Evolutionary conservation across 1,140 invertebrate genomes (phyloP).

Genomic region (Episyrphus balteatus): DNA sequence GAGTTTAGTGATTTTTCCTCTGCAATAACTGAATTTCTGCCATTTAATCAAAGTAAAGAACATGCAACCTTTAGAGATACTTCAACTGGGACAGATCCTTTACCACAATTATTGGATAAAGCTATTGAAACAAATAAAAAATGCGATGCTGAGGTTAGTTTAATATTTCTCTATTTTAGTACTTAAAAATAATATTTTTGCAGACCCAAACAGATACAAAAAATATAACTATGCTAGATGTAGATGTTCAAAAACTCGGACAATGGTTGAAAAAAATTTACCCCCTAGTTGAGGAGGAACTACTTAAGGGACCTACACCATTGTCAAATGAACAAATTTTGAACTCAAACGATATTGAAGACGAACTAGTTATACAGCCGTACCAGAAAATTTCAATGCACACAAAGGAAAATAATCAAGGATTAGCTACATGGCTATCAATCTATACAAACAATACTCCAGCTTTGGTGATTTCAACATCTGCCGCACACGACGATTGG

Average conservation of each 20-base stretch:
- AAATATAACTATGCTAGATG: neutral
- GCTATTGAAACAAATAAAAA: constrained; percentile 13
- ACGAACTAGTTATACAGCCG: constrained; percentile 20
- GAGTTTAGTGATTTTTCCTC: constrained; percentile 30
- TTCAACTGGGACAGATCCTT: constrained; percentile 25
- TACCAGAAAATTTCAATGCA: constrained; percentile 21
- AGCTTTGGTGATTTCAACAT: constrained; percentile 20
- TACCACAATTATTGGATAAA: constrained; percentile 11
- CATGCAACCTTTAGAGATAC: constrained; percentile 18
- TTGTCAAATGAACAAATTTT: constrained; percentile 7
- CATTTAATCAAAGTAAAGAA: constrained; percentile 19
- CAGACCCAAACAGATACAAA: constrained; percentile 21
- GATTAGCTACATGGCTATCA: constrained; percentile 27
- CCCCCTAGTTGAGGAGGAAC: constrained; percentile 23
- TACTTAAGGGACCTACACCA: constrained; percentile 23
- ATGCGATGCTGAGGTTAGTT: constrained; percentile 2
- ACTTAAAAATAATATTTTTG: too few species aligned
- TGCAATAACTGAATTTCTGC: constrained; percentile 23
- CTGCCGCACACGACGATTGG: constrained; percentile 31
- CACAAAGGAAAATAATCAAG: constrained; percentile 18
- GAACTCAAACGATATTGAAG: constrained; percentile 7
- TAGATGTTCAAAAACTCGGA: constrained; percentile 24
- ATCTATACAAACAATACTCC: constrained; percentile 32
- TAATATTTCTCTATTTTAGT: too few species aligned
- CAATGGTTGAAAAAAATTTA: constrained; percentile 24